Conservation (phyloP, 2,113 vertebrate species). For the Caloenas nicobarica region DNA sequence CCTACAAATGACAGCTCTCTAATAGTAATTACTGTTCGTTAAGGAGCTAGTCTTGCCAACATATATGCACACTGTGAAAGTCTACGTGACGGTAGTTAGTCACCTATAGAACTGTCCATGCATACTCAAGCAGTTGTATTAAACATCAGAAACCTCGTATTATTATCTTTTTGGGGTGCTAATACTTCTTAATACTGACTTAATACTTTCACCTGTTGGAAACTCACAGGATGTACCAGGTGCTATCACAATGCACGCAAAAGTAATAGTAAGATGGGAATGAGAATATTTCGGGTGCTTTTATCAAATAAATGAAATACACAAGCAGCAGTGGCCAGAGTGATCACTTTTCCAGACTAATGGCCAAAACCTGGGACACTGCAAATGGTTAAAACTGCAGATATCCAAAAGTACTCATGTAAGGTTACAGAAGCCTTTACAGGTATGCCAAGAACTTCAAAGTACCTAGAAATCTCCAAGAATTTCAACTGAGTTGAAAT, state of each 20-base stretch:
- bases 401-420: neutral
- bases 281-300: neutral
- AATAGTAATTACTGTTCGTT: neutral
- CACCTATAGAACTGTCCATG: neutral
- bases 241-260: neutral
- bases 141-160: neutral
- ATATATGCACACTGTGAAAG: neutral
- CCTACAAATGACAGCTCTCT: neutral
- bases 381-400: neutral
- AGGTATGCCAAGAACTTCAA: neutral
- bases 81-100: neutral
- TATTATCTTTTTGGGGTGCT: neutral
- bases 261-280: neutral
- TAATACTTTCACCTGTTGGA: neutral
- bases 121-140: neutral
- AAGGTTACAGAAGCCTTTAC: neutral
- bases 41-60: neutral
- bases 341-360: accelerated
- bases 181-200: neutral
- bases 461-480: neutral
- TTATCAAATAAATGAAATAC: neutral
- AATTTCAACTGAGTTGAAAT: neutral
- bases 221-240: neutral
- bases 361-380: neutral
- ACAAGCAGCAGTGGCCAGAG: neutral